These are phyloP conservation scores for Anableps anableps DNA, from an alignment of 2,797 vertebrate species.

Conservation along the genomic window DNA sequence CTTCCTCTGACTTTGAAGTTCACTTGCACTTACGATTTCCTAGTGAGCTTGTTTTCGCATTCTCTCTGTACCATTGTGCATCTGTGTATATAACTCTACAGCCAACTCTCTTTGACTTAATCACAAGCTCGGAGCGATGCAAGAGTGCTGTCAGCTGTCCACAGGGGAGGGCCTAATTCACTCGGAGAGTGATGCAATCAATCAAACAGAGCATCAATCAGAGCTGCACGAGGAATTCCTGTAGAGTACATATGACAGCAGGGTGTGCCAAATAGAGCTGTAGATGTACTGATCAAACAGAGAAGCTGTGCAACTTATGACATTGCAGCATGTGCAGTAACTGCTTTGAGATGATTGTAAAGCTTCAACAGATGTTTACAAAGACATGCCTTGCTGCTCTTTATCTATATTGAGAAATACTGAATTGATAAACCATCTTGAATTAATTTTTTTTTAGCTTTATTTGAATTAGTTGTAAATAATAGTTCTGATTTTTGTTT, in stretches of 20 bases:
- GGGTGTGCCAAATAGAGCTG: conserved; percentile 68
- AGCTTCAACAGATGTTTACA: conserved; percentile 61
- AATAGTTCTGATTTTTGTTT: conserved; percentile 28
- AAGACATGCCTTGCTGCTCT: conserved; percentile 34
- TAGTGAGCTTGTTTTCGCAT: conserved; percentile 17
- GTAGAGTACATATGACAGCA: conserved; percentile 71
- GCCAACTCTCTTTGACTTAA: conserved; percentile 73
- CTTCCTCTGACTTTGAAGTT: conserved; percentile 24
- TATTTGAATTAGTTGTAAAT: neutral
- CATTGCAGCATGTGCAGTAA: conserved; percentile 54
- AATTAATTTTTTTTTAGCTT: neutral
- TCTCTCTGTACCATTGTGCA: conserved; percentile 21
- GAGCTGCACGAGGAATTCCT: conserved; percentile 71
- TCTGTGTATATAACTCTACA: conserved; percentile 44
- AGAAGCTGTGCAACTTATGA: conserved; percentile 47
- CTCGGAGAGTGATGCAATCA: conserved; percentile 81
- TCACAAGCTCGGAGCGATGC: conserved; percentile 72
- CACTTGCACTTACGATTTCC: conserved; percentile 39
- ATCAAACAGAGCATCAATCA: conserved; percentile 80
- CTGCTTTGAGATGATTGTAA: conserved; percentile 60
- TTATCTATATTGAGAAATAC: conserved; percentile 25
- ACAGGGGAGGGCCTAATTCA: conserved; percentile 80
- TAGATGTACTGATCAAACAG: conserved; percentile 67
- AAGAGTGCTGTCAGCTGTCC: conserved; percentile 80
- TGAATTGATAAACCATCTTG: conserved; percentile 18